Percentiles rank a stretch among this genome's conserved stretches.
phyloP scores from a whole-genome alignment of 2,888 invertebrate species.

The Hylaea fasciaria region DNA sequence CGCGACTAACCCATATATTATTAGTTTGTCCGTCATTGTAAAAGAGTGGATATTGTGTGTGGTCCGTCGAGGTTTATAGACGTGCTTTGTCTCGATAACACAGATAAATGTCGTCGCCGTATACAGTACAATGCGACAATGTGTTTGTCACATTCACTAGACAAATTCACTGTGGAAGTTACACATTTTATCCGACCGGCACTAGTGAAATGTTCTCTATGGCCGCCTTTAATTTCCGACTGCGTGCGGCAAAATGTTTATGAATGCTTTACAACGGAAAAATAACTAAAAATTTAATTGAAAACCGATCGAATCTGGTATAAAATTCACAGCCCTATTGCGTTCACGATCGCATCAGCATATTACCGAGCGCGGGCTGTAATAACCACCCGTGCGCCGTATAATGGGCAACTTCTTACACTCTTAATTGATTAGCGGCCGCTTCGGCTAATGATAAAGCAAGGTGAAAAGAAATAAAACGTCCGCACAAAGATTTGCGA shows the following conservation, averaged over 20 bases:
- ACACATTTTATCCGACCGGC: constrained; percentile 54
- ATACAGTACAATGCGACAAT: constrained; percentile 78
- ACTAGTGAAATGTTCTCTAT: constrained; percentile 51
- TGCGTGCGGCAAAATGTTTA: constrained; percentile 24
- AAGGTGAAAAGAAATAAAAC: constrained; percentile 84
- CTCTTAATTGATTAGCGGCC: constrained; percentile 86
- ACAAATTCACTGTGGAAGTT: constrained; percentile 75
- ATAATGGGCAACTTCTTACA: constrained; percentile 84
- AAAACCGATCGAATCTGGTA: constrained; percentile 75
- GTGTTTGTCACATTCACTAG: constrained; percentile 75
- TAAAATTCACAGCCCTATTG: constrained; percentile 83
- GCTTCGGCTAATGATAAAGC: constrained; percentile 84
- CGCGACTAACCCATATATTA: constrained; percentile 76
- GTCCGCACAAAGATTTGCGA: constrained; percentile 77
- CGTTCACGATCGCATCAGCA: constrained; percentile 82
- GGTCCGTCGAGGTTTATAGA: constrained; percentile 83
- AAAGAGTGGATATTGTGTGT: constrained; percentile 79
- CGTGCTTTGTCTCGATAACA: constrained; percentile 82
- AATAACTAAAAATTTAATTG: constrained; percentile 69
- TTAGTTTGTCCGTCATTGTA: constrained; percentile 77
- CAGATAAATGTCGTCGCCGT: constrained; percentile 82
- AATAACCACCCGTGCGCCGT: constrained; percentile 82
- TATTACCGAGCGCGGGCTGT: constrained; percentile 79
- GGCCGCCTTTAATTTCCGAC: constrained; percentile 45
- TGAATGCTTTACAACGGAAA: constrained; percentile 50